phyloP scores from a whole-genome alignment of 2,888 invertebrate species.

The Omphaloscelis lunosa region DNA sequence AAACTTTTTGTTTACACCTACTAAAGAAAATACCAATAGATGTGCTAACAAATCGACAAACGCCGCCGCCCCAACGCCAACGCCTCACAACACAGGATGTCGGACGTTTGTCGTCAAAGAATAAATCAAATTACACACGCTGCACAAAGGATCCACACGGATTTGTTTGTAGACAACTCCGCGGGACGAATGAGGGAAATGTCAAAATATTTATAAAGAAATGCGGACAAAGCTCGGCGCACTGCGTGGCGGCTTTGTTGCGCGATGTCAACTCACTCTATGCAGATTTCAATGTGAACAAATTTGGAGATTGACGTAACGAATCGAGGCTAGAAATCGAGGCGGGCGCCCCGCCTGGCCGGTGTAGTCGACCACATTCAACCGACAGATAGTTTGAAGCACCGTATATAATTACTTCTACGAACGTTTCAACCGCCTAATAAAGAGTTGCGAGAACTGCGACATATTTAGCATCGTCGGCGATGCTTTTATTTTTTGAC shows the following conservation, averaged over 20 bases:
- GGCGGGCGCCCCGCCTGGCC: constrained; percentile 85
- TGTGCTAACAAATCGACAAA: constrained; percentile 88
- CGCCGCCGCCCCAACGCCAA: constrained; percentile 77
- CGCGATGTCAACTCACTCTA: constrained; percentile 88
- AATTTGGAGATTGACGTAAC: constrained; percentile 89
- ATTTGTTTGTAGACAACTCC: constrained; percentile 87
- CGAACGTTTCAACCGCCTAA: constrained; percentile 84
- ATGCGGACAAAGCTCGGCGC: constrained; percentile 84
- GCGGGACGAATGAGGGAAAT: constrained; percentile 87
- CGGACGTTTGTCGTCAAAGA: constrained; percentile 86
- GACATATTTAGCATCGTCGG: constrained; percentile 74
- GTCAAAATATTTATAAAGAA: constrained; percentile 91
- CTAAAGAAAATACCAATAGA: constrained; percentile 85
- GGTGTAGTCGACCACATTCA: constrained; percentile 78
- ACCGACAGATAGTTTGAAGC: constrained; percentile 82
- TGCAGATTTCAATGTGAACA: constrained; percentile 87
- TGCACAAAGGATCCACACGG: constrained; percentile 87
- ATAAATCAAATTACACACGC: constrained; percentile 90
- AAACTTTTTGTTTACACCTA: constrained; percentile 83
- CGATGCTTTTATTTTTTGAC: constrained; percentile 78
- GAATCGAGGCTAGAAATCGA: constrained; percentile 80
- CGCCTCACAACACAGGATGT: constrained; percentile 82
- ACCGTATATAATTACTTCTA: constrained; percentile 89
- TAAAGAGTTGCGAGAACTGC: constrained; percentile 85
- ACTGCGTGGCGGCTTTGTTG: constrained; percentile 85